A percentile compares a stretch with the other conserved stretches of the same genome.
Evolutionary conservation across 1,140 invertebrate genomes (phyloP).

Genomic region (Drosophila nigrodunni): DNA sequence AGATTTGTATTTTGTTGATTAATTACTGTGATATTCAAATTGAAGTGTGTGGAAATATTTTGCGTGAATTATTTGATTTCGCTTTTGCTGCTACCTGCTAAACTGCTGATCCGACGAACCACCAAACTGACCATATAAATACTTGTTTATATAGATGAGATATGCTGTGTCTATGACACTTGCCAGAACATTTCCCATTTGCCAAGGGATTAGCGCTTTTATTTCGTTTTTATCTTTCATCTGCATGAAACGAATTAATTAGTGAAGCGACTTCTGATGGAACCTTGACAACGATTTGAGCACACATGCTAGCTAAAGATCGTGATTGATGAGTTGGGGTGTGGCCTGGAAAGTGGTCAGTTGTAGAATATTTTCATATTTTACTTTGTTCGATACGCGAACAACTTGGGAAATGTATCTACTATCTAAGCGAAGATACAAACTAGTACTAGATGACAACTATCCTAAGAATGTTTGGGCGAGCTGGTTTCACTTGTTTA

Average conservation of each 20-base stretch:
- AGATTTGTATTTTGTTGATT: slow-evolving; percentile 64
- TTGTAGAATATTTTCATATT: slow-evolving; percentile 43
- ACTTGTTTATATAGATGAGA: slow-evolving; percentile 11
- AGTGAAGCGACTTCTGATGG: slow-evolving; percentile 38
- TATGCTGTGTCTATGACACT: slow-evolving; percentile 68
- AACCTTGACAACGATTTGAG: slow-evolving; percentile 29
- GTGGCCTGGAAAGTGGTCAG: slow-evolving; percentile 15
- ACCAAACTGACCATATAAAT: not conserved
- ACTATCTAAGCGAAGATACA: slow-evolving; percentile 29
- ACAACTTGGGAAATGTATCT: not conserved
- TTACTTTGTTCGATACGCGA: slow-evolving; percentile 13
- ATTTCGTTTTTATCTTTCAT: not conserved
- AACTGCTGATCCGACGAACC: slow-evolving; percentile 3
- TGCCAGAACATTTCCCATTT: slow-evolving; percentile 50
- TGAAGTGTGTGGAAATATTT: slow-evolving; percentile 74
- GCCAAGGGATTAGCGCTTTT: slow-evolving; percentile 47
- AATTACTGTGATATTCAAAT: slow-evolving; percentile 81
- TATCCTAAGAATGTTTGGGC: slow-evolving; percentile 84
- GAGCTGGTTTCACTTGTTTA: slow-evolving; percentile 84
- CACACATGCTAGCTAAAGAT: slow-evolving; percentile 18
- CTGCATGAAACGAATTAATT: slow-evolving; percentile 50
- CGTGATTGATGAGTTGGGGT: slow-evolving; percentile 49
- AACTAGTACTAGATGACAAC: slow-evolving; percentile 38
- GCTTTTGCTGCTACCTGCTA: slow-evolving; percentile 45
- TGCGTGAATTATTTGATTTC: slow-evolving; percentile 51